phyloP scores from a whole-genome alignment of 2,113 vertebrate genomes.

The Hydrochoerus hydrochaeris region DNA sequence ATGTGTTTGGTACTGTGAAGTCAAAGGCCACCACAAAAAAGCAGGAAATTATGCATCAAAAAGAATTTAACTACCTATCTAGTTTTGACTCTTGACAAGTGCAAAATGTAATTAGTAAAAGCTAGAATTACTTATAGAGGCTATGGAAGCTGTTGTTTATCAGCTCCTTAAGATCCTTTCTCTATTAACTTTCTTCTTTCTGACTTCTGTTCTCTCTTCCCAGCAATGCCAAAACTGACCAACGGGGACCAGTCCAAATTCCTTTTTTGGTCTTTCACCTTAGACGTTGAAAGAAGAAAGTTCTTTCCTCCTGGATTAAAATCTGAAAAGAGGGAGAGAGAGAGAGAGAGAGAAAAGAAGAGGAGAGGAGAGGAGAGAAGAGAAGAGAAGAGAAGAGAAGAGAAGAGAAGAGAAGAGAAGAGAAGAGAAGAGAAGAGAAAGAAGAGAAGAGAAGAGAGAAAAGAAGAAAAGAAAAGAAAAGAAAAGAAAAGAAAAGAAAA shows the following conservation, averaged over 20 bases:
- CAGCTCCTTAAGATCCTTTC: background rate
- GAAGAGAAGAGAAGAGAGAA: background rate
- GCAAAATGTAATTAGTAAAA: conserved; percentile 20
- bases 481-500: background rate
- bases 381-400: no score
- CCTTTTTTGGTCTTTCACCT: background rate
- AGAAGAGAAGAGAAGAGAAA: background rate
- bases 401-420: no score
- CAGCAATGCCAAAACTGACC: background rate
- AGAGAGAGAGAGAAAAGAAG: no score
- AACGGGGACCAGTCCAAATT: background rate
- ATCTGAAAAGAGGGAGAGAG: background rate
- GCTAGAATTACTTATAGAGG: background rate
- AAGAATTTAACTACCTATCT: background rate
- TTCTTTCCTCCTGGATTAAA: background rate
- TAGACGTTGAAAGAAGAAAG: background rate
- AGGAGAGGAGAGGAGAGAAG: no score
- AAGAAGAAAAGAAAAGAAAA: no score
- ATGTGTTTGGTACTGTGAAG: background rate
- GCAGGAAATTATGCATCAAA: background rate
- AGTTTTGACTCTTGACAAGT: background rate
- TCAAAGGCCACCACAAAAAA: conserved; percentile 11
- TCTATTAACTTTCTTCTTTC: background rate
- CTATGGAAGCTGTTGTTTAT: background rate
- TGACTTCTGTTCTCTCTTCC: background rate